Evolutionary conservation across 2,888 invertebrate genomes (phyloP).

Genomic region (Lepidonotus clava): DNA sequence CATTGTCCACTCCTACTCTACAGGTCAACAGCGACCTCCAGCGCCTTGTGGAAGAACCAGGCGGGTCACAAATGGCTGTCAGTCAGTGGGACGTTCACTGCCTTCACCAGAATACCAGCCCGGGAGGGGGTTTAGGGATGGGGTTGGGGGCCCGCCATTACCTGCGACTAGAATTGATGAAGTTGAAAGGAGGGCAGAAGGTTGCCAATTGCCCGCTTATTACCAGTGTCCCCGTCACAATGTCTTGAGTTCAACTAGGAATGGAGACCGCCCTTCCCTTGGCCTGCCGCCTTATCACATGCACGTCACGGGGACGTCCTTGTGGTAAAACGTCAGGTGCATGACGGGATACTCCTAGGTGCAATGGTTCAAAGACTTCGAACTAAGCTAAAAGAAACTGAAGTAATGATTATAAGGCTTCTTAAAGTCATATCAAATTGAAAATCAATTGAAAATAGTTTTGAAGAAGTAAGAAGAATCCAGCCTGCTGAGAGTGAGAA

Average conservation of each 20-base stretch:
- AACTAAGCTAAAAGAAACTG: too few species aligned
- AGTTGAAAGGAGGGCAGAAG: conserved; percentile 38
- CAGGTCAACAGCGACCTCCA: conserved; percentile 23
- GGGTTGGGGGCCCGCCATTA: background rate
- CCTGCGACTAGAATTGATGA: conserved; percentile 22
- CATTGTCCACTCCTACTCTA: background rate
- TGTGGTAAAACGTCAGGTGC: background rate
- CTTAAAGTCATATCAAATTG: too few species aligned
- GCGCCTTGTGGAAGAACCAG: background rate
- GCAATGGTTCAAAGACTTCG: too few species aligned
- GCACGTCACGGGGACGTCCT: background rate
- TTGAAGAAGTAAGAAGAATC: too few species aligned
- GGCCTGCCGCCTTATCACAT: background rate
- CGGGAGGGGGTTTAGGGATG: background rate
- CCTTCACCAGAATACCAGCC: background rate
- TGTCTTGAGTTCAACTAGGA: background rate
- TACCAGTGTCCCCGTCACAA: conserved; percentile 9
- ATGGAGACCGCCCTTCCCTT: background rate
- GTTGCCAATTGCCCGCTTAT: conserved; percentile 6
- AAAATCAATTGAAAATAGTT: too few species aligned
- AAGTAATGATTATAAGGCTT: too few species aligned
- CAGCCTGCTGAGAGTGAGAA: too few species aligned
- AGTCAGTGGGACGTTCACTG: background rate
- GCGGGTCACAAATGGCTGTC: background rate
- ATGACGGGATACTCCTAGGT: too few species aligned